A percentile compares a stretch with the other conserved stretches of the same genome.
phyloP scores from a whole-genome alignment of 2,888 invertebrate species.

The Apoderus coryli region DNA sequence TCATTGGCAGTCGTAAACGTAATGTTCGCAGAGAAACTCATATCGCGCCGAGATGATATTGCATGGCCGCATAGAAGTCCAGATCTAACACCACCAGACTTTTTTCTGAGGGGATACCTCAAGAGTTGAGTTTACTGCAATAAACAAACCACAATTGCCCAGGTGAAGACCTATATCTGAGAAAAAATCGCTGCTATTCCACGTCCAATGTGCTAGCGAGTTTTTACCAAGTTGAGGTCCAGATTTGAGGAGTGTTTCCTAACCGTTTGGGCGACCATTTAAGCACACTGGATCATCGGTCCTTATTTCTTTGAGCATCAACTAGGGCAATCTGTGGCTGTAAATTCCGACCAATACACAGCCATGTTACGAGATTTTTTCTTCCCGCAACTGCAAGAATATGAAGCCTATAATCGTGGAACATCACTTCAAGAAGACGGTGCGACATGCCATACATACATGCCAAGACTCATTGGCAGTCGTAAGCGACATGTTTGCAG shows the following conservation, averaged over 20 bases:
- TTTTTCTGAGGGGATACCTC: conserved; percentile 3
- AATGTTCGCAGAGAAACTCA: conserved; percentile 8
- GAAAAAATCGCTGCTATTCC: too few relatives aligned
- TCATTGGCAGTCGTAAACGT: conserved; percentile 10
- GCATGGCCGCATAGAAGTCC: conserved; percentile 7
- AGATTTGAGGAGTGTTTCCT: too few relatives aligned
- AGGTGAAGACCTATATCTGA: too few relatives aligned
- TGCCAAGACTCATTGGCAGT: conserved; percentile 8
- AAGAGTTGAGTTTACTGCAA: conserved; percentile 6
- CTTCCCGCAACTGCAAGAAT: conserved; percentile 8
- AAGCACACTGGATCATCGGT: conserved; percentile 7
- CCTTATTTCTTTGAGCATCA: too few relatives aligned
- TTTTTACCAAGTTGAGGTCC: too few relatives aligned
- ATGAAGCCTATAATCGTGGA: conserved; percentile 7
- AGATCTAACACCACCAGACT: conserved; percentile 3
- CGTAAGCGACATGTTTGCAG: conserved; percentile 9
- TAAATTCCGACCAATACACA: conserved; percentile 6
- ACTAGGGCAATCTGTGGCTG: conserved; percentile 5
- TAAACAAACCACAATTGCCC: too few relatives aligned
- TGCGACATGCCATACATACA: conserved; percentile 11
- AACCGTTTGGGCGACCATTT: conserved; percentile 6
- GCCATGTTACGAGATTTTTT: conserved; percentile 8
- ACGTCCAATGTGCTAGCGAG: too few relatives aligned
- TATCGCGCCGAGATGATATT: conserved; percentile 7
- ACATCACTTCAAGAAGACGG: conserved; percentile 12